phyloP scores from a whole-genome alignment of 2,113 vertebrate species.

The Dasypus novemcinctus region DNA sequence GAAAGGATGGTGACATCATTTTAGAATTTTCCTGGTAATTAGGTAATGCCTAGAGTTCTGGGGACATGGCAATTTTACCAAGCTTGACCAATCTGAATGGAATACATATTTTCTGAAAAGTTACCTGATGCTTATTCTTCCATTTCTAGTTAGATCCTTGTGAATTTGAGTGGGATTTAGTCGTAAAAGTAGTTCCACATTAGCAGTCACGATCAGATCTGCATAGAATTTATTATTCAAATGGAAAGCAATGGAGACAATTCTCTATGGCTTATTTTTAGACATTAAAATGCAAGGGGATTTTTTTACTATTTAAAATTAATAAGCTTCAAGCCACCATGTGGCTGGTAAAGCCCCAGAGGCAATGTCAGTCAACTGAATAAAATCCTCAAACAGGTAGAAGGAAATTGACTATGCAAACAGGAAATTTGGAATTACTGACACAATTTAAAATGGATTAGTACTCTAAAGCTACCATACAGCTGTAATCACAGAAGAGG shows the following conservation, averaged over 20 bases:
- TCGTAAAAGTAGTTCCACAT: too few relatives aligned
- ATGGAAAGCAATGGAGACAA: background rate
- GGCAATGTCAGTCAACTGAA: background rate
- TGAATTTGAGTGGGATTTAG: background rate
- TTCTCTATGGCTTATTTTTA: conserved; percentile 18
- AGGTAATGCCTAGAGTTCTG: background rate
- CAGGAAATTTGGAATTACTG: background rate
- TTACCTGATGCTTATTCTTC: background rate
- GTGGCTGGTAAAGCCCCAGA: conserved; percentile 11
- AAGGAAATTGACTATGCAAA: background rate
- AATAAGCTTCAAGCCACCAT: background rate
- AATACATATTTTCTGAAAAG: background rate
- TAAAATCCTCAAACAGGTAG: background rate
- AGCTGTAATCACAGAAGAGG: background rate
- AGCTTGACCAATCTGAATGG: rapidly evolving
- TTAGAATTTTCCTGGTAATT: background rate
- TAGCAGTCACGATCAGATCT: background rate
- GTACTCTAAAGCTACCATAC: background rate
- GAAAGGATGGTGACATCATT: background rate
- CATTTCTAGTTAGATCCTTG: background rate
- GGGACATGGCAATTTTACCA: background rate
- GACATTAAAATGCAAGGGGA: conserved; percentile 40
- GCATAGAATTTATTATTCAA: conserved; percentile 35
- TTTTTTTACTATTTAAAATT: conserved; percentile 45
- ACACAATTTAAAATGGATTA: conserved; percentile 30